Evolutionary conservation across 1,140 invertebrate species (phyloP).

Genomic region (Lucilia cuprina): DNA sequence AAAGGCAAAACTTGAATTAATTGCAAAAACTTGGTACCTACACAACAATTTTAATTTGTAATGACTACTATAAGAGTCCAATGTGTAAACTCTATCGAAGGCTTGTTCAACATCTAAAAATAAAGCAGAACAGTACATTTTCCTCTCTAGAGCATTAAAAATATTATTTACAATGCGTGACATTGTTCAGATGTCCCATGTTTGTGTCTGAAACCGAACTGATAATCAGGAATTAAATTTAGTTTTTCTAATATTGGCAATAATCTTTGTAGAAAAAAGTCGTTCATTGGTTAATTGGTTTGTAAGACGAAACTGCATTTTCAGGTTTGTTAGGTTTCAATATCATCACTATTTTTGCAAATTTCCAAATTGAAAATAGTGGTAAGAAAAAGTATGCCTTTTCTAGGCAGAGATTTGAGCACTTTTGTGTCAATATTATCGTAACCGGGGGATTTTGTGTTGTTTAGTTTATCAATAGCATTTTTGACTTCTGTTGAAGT

Average conservation of each 20-base stretch:
- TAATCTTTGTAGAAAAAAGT: slow-evolving; percentile 14
- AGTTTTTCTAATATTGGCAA: slow-evolving; percentile 35
- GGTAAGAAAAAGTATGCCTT: neutral
- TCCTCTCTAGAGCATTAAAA: too few relatives aligned
- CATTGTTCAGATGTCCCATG: slow-evolving; percentile 36
- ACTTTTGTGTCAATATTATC: neutral
- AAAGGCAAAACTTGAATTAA: too few relatives aligned
- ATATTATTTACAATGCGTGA: neutral
- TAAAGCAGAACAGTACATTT: too few relatives aligned
- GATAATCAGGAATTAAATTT: slow-evolving; percentile 42
- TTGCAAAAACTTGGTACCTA: too few relatives aligned
- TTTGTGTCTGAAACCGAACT: slow-evolving; percentile 47
- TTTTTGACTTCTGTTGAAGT: too few relatives aligned
- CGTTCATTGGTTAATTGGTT: slow-evolving; percentile 44
- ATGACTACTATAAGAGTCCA: too few relatives aligned
- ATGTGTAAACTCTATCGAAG: too few relatives aligned
- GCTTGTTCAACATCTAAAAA: too few relatives aligned
- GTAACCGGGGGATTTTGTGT: too few relatives aligned
- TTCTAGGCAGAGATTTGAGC: neutral
- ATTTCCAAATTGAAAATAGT: neutral
- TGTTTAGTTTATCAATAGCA: too few relatives aligned
- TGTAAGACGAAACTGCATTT: neutral
- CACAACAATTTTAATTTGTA: too few relatives aligned
- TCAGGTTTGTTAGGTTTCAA: neutral
- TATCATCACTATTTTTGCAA: slow-evolving; percentile 10